phyloP scores from a whole-genome alignment of 2,113 vertebrate species.

The Brachyhypopomus gauderio region DNA sequence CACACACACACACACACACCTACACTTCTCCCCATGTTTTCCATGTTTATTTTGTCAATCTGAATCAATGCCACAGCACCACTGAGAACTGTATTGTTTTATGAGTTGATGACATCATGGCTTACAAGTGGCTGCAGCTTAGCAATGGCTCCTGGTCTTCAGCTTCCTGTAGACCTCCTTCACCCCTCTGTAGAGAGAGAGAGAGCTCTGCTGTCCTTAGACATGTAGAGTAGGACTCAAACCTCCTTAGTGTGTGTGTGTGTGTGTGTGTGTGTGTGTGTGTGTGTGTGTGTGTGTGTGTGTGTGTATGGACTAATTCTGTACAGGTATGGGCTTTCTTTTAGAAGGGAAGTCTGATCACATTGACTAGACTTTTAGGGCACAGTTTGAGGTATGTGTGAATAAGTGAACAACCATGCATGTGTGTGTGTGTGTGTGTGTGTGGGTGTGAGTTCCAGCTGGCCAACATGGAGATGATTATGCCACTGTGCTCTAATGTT shows the following conservation, averaged over 20 bases:
- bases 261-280: no score
- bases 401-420: no score
- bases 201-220: conserved; percentile 55
- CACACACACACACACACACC: background rate
- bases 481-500: conserved; percentile 65
- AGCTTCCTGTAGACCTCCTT: conserved; percentile 62
- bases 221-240: no score
- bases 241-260: no score
- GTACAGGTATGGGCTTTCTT: background rate
- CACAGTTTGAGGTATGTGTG: no score
- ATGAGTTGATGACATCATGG: conserved; percentile 73
- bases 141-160: conserved; percentile 63
- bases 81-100: conserved; percentile 70
- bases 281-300: no score
- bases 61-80: conserved; percentile 66
- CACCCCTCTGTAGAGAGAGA: conserved; percentile 62
- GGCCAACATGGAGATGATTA: conserved; percentile 60
- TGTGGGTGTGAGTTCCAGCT: conserved; percentile 45
- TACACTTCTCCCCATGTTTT: conserved; percentile 50
- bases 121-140: conserved; percentile 64
- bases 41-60: conserved; percentile 68
- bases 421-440: no score
- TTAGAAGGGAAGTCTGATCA: background rate
- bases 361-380: no score
- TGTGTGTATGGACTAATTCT: no score